Base-by-base conservation (phyloP, 2,888 invertebrate genomes). In the Aporophyla lueneburgensis region DNA sequence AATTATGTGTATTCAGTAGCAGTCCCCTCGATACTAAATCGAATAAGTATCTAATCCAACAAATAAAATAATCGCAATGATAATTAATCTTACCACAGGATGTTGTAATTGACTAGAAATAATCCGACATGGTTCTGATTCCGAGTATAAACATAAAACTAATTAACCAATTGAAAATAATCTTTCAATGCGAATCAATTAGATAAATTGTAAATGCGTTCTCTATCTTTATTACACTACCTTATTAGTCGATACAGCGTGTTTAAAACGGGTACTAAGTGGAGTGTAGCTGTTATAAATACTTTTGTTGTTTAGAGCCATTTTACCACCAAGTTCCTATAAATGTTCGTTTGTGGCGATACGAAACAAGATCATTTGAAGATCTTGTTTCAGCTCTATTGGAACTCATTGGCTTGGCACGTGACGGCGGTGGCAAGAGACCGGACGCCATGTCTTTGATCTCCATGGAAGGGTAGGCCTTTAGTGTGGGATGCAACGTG, bases 161-260 rank as follows among this genome's bases (percentile, higher is more conserved):
- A 76, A 86, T 72, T 77, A 83, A 68, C 66, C 71, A 77, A 83
- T 84, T 74, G 70, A 76, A 70, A 79, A 72, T 76, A 67, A 83
- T 76, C 78, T 74, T 65, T 74, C 62, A 68, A 85, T 75, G 70
- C 43, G 21, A 72, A 72, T 85, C 73, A 73, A 80, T 85, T 71
- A 65, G 73, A 83, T 83, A 56, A 56, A 68, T 73, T 76, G 40
- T 81, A 27, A 75, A 85, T 67, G 58, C 14, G 43, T 51, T 80
- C n/a, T 72, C 10, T 59, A 70, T 56, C 40, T 83, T 76, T 67
- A 85, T 76, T 81, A 21, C 14, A n/a, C n/a, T 84, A 33, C 27
- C 62, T 51, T 61, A 58, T 81, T 67, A 74, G 40, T 43, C 33
- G 1, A 33, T 33, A 63, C 33, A 49, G 16, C 27, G 53, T 51